These are phyloP conservation scores for Prunella himalayana DNA, from an alignment of 2,113 vertebrate species.

Conservation along the genomic window DNA sequence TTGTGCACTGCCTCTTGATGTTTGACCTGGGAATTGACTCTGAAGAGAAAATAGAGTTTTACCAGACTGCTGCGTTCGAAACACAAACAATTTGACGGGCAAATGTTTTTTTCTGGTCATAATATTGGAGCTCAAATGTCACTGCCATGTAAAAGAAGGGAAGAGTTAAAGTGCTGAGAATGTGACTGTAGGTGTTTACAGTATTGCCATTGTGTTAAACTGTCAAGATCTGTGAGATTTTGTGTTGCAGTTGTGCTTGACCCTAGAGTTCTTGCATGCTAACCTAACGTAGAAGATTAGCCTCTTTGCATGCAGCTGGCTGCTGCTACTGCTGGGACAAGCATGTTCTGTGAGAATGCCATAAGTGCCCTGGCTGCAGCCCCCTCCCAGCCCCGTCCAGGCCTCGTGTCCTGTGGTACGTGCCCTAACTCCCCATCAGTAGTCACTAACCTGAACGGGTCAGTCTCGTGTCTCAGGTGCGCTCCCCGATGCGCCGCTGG, in stretches of 20 bases:
- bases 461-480: neutral
- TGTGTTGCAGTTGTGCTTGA: conserved; percentile 78
- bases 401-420: conserved; percentile 79
- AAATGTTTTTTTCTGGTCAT: neutral
- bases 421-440: conserved; percentile 65
- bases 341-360: conserved; percentile 71
- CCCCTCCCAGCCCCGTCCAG: conserved; percentile 64
- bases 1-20: neutral
- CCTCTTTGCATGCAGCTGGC: conserved; percentile 85
- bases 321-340: conserved; percentile 60
- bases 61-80: neutral
- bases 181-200: neutral
- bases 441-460: conserved; percentile 46
- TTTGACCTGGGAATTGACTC: neutral
- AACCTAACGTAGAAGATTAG: conserved; percentile 79
- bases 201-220: conserved; percentile 15
- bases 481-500: accelerated
- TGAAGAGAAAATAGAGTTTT: neutral
- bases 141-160: neutral
- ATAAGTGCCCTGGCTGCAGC: conserved; percentile 69
- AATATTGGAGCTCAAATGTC: neutral
- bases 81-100: neutral
- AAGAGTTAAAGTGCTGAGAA: neutral
- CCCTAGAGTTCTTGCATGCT: conserved; percentile 86
- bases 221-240: conserved; percentile 72